Evolutionary conservation across 2,888 invertebrate genomes (phyloP).

Genomic region (Rosalia funebris): DNA sequence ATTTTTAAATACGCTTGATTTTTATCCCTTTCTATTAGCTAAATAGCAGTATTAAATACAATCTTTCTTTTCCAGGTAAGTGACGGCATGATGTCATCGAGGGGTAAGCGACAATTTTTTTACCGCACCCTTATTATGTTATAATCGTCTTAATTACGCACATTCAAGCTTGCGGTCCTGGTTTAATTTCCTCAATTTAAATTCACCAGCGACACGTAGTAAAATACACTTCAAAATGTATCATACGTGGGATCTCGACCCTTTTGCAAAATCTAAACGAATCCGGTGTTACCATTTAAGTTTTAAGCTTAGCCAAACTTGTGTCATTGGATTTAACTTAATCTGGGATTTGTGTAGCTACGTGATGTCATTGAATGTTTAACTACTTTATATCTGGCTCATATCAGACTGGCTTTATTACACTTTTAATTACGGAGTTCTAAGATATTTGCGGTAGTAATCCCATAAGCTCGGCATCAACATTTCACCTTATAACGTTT

Average conservation of each 20-base stretch:
- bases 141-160: conserved; percentile 29
- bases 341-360: conserved; percentile 34
- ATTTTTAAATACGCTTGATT: no score
- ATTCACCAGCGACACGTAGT: conserved; percentile 25
- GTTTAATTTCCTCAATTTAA: conserved; percentile 30
- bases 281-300: conserved; percentile 38
- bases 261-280: conserved; percentile 23
- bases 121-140: conserved; percentile 22
- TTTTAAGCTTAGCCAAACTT: conserved; percentile 48
- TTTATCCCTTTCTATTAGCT: no score
- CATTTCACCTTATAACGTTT: conserved; percentile 9
- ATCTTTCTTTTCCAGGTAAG: conserved; percentile 7
- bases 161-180: conserved; percentile 17
- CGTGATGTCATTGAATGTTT: conserved; percentile 49
- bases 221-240: conserved; percentile 26
- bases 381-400: conserved; percentile 38
- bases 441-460: conserved; percentile 19
- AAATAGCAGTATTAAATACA: no score
- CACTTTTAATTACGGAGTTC: conserved; percentile 23
- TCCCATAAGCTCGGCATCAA: conserved; percentile 6
- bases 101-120: conserved; percentile 10
- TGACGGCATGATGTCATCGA: not conserved
- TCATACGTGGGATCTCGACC: conserved; percentile 28
- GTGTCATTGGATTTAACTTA: conserved; percentile 40
- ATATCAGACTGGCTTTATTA: conserved; percentile 21